phyloP scores from a whole-genome alignment of 2,888 invertebrate species.

The Chrysomela aeneicollis region DNA sequence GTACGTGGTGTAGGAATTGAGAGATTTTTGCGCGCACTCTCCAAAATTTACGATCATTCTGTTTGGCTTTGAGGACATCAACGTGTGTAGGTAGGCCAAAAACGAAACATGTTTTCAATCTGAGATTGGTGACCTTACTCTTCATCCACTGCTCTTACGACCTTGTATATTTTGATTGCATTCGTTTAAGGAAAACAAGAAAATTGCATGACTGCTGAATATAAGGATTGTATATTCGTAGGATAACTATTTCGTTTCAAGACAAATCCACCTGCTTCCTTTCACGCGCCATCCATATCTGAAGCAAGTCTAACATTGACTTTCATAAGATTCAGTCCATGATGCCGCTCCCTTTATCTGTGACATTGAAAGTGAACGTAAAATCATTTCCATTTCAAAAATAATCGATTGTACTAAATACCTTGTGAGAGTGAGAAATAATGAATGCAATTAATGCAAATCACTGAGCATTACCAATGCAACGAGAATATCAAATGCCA shows the following conservation, averaged over 20 bases:
- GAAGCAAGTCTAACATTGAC: slow-evolving; percentile 18
- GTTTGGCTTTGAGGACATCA: too few species aligned
- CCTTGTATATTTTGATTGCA: too few species aligned
- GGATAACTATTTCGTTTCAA: background rate
- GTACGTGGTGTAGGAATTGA: too few species aligned
- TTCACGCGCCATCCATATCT: background rate
- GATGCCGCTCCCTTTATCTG: slow-evolving; percentile 17
- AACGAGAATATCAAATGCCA: too few species aligned
- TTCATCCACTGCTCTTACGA: too few species aligned
- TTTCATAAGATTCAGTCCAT: slow-evolving; percentile 23
- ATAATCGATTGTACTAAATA: background rate
- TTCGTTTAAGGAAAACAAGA: background rate
- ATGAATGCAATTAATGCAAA: background rate
- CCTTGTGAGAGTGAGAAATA: background rate
- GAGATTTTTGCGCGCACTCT: too few species aligned
- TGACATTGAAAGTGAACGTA: slow-evolving; percentile 24
- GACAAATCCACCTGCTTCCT: background rate
- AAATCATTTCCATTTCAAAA: slow-evolving; percentile 15
- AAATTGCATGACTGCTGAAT: too few species aligned
- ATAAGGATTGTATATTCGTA: too few species aligned
- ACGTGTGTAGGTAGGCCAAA: too few species aligned
- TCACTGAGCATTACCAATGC: background rate
- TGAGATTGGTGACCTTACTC: too few species aligned
- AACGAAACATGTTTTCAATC: too few species aligned
- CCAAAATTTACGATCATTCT: too few species aligned